Evolutionary conservation across 2,888 invertebrate species (phyloP).

Genomic region (Agrotis segetum): DNA sequence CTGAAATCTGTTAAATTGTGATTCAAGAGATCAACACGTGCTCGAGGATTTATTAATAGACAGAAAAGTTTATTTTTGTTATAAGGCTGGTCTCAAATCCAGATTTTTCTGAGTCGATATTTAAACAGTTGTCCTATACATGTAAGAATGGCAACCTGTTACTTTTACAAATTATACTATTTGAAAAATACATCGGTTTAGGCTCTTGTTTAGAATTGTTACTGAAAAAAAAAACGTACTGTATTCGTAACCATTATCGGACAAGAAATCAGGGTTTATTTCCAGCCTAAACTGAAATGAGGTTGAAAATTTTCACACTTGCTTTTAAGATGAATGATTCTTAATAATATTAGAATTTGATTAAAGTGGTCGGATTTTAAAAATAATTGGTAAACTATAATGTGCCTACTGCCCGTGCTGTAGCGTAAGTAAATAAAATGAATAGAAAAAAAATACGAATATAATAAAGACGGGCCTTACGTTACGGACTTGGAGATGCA

Average conservation of each 20-base stretch:
- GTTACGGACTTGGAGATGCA: not conserved
- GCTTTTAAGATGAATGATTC: conserved; percentile 52
- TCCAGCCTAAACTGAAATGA: conserved; percentile 71
- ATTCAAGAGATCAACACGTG: conserved; percentile 4
- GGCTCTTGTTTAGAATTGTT: not conserved
- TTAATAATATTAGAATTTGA: conserved; percentile 11
- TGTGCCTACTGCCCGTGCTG: too few species aligned
- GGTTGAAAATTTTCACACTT: conserved; percentile 69
- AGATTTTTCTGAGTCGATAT: not conserved
- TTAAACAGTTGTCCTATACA: conserved; percentile 5
- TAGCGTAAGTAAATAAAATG: not conserved
- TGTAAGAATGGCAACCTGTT: not conserved
- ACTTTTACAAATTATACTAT: not conserved
- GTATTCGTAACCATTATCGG: conserved; percentile 49
- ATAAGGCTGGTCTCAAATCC: conserved; percentile 9
- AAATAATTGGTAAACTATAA: not conserved
- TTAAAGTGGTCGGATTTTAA: conserved; percentile 18
- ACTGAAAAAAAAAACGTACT: not conserved
- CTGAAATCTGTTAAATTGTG: not conserved
- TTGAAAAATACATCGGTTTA: not conserved
- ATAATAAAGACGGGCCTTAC: not conserved
- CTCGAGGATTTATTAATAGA: conserved; percentile 15
- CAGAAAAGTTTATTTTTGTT: conserved; percentile 19
- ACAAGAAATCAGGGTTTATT: conserved; percentile 39
- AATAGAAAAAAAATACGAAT: not conserved